phyloP scores from a whole-genome alignment of 2,888 invertebrate species.

The Macroteleia sp. region DNA sequence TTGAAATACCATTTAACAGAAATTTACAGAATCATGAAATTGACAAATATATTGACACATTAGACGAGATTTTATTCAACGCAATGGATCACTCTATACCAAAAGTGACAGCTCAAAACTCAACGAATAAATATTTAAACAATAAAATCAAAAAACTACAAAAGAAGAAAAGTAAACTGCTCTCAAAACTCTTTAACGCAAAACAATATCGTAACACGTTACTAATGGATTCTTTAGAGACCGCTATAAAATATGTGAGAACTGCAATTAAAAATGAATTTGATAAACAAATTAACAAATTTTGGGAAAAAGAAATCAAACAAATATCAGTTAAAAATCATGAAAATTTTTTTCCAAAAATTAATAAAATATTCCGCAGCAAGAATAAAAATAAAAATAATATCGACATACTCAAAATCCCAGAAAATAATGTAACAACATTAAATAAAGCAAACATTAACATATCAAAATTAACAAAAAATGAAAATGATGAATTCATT shows the following conservation, averaged over 20 bases:
- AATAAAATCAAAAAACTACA: slow-evolving; percentile 2
- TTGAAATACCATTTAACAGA: neutral
- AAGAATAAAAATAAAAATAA: neutral
- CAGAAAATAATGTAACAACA: neutral
- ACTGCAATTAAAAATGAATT: neutral
- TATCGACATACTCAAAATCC: slow-evolving; percentile 3
- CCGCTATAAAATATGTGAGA: neutral
- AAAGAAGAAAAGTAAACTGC: neutral
- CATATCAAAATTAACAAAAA: neutral
- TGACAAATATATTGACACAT: neutral
- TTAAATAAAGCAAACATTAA: slow-evolving; percentile 4
- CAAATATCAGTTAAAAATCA: slow-evolving; percentile 11
- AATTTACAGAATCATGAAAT: slow-evolving; percentile 19
- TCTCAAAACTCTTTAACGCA: neutral
- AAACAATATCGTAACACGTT: neutral
- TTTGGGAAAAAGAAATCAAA: slow-evolving; percentile 12
- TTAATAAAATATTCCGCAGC: slow-evolving; percentile 38
- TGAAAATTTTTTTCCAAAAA: slow-evolving; percentile 27
- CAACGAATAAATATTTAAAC: slow-evolving; percentile 5
- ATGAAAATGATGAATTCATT: neutral
- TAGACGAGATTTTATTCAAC: neutral
- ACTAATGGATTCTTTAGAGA: neutral
- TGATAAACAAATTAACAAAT: slow-evolving; percentile 14
- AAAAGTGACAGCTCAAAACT: neutral
- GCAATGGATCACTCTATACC: neutral